Base-by-base conservation (phyloP, 2,113 vertebrate genomes). In the Sprattus sprattus region DNA sequence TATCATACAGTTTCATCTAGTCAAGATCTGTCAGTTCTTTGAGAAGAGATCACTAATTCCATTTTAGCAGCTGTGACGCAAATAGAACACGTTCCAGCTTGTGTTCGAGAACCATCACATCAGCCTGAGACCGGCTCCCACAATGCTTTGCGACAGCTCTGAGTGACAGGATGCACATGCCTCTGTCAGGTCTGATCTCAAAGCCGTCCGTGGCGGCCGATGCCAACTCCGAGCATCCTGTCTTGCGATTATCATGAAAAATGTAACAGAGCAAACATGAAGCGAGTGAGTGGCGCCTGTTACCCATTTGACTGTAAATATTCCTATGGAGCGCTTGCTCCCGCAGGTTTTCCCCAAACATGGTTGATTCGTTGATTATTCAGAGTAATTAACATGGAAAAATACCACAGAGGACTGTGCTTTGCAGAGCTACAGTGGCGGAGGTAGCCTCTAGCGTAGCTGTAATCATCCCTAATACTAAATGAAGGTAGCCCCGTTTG, bases 391-490 rank as follows among this genome's bases (percentile, higher is more conserved):
- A 95, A 92, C 88, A 92, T 93, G 93, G 92, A 94, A 92, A 95
- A 94, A 92, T 94, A 93, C 91, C 91, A 89, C 86, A 92, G 93
- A 94, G 95, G 92, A 93, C 87, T 92, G 95, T 95, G 93, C 92
- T 94, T 78, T 78, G 10, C 32, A 4, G 28, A 78, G 71, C 13
- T 28, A 3, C 71, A 39, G 71, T 89, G 54, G 82, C 93, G 89
- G 92, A 78, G 92, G 91, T 93, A 94, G 93, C 89, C 92, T 89
- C 91, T 93, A 90, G 92, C 87, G 88, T 92, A 92, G 92, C 82
- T 94, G 90, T 92, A 96, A 95, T 95, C 95, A 94, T 89, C 91
- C 86, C 89, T 93, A 94, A 92, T 93, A 94, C 95, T 89, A 96
- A 95, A 95, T 94, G 92, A 94, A 94, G 89, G 89, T 93, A 93